These are phyloP conservation scores for Antrozous pallidus DNA, from an alignment of 2,797 vertebrate genomes.

Conservation along the genomic window DNA sequence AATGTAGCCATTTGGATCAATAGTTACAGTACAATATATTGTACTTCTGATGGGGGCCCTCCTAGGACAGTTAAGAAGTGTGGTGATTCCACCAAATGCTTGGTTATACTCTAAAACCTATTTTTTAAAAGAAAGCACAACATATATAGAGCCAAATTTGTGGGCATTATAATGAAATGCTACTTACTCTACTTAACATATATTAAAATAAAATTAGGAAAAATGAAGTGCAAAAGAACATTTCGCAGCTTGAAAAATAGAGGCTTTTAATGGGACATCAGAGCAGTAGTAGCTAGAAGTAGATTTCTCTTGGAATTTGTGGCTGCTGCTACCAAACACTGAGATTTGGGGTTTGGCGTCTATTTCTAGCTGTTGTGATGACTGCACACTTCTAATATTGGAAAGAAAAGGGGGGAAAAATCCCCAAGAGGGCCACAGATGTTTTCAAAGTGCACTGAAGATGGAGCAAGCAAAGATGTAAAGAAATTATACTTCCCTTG, in stretches of 20 bases:
- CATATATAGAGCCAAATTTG: conserved; percentile 58
- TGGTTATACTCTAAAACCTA: conserved; percentile 50
- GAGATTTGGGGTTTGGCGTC: conserved; percentile 27
- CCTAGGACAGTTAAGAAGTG: conserved; percentile 74
- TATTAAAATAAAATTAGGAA: conserved; percentile 78
- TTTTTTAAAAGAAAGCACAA: conserved; percentile 71
- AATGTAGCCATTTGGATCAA: conserved; percentile 89
- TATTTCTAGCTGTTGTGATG: conserved; percentile 59
- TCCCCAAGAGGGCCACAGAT: conserved; percentile 28
- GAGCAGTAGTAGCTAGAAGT: conserved; percentile 16
- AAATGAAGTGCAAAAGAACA: conserved; percentile 60
- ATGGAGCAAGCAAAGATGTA: conserved; percentile 13
- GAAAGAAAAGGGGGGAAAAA: conserved; percentile 42
- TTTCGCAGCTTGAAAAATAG: conserved; percentile 62
- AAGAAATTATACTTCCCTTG: conserved; percentile 50
- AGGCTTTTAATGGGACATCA: conserved; percentile 54
- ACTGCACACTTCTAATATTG: conserved; percentile 35
- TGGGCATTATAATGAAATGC: conserved; percentile 64
- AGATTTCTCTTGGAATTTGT: conserved; percentile 55
- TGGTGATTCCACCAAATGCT: conserved; percentile 70
- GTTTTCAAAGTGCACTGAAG: conserved; percentile 15
- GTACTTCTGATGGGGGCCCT: conserved; percentile 84
- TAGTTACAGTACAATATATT: conserved; percentile 86
- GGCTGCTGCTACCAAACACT: conserved; percentile 41
- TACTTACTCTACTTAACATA: conserved; percentile 58